A percentile compares a stretch with the other conserved stretches of the same genome.
Conservation (phyloP, 2,888 invertebrate genomes). For the Lepas anatifera region DNA sequence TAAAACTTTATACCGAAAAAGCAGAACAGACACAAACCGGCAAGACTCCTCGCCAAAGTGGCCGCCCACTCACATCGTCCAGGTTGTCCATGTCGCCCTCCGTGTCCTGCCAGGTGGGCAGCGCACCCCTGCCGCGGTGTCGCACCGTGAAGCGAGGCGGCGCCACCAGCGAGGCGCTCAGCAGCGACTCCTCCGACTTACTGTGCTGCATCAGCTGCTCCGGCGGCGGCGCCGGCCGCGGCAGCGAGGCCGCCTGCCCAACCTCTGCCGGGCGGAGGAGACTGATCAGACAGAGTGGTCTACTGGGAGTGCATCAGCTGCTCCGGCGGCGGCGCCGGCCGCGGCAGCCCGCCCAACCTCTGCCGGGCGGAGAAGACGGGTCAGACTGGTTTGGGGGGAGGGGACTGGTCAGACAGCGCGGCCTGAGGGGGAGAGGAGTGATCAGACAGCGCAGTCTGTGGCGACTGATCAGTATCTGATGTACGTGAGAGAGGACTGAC, state of each 20-base stretch:
- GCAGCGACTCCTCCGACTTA: conserved; percentile 45
- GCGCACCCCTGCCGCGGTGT: conserved; percentile 56
- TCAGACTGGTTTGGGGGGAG: no score
- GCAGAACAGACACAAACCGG: no score
- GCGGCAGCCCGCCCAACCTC: no score
- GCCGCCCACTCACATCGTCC: conserved; percentile 59
- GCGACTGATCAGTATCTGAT: no score
- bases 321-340: conserved; percentile 17
- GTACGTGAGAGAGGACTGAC: background rate
- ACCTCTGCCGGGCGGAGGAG: no score
- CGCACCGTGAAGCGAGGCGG: conserved; percentile 55
- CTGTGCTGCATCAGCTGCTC: conserved; percentile 16
- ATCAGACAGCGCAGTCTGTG: no score
- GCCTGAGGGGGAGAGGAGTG: no score
- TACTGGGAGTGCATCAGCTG: conserved; percentile 14
- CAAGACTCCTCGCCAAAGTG: no score
- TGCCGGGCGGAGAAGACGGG: no score
- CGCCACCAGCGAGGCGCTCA: conserved; percentile 22
- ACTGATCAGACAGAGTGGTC: no score
- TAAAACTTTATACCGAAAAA: no score
- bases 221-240: conserved; percentile 15
- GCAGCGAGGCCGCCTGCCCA: background rate
- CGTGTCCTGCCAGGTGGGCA: conserved; percentile 68
- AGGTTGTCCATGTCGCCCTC: conserved; percentile 82
- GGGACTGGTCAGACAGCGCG: no score